Percentiles rank a stretch among this genome's conserved stretches.
These are phyloP conservation scores for Parazoanthus swiftii DNA, from an alignment of 92 coral and sea anemone species.

Conservation along the genomic window DNA sequence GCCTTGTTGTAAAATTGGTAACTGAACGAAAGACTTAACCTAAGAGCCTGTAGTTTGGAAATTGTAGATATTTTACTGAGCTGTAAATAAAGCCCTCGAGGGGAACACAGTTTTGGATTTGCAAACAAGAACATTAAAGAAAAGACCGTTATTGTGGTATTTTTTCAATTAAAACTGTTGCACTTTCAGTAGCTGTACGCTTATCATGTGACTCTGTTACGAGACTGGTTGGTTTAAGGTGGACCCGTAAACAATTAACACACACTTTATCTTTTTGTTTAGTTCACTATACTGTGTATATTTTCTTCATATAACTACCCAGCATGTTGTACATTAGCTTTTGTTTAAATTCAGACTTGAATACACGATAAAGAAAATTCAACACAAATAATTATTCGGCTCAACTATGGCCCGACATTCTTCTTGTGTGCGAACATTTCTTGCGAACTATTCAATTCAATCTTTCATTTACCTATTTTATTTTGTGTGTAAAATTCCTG, in stretches of 20 bases:
- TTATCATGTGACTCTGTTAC: constrained; percentile 4
- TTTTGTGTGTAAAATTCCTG: background rate
- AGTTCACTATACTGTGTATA: background rate
- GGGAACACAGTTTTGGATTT: background rate
- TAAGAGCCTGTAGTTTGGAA: background rate
- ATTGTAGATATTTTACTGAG: no score
- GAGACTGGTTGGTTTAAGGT: background rate
- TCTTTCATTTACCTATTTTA: background rate
- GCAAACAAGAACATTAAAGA: background rate
- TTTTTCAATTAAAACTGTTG: background rate
- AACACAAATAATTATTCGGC: background rate
- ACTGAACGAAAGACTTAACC: background rate
- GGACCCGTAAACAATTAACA: constrained; percentile 8
- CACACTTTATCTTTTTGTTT: constrained; percentile 4
- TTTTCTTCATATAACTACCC: background rate
- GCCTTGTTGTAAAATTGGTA: constrained; percentile 3
- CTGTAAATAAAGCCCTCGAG: background rate
- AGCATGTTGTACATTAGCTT: constrained; percentile 7
- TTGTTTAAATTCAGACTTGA: constrained; percentile 4
- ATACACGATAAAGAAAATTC: background rate
- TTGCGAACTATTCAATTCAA: background rate
- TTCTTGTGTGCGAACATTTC: background rate
- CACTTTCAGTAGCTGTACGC: no score
- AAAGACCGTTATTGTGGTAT: background rate
- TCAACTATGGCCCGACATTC: background rate